Conservation (phyloP, 2,797 vertebrate species). For the Enteromius trimaculatus region DNA sequence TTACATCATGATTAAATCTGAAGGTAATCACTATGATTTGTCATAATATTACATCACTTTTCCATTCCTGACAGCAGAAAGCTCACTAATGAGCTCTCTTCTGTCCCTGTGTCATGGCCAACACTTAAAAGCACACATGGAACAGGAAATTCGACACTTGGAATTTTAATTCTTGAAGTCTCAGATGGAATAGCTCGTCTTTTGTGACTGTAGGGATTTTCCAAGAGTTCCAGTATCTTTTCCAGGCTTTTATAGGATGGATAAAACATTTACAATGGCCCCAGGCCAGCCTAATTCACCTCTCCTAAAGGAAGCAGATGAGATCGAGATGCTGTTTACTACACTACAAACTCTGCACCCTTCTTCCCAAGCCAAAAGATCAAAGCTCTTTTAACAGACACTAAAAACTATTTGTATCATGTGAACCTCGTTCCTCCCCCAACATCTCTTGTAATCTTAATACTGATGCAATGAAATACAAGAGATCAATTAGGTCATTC, state of each 20-base stretch:
- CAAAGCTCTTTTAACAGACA: conserved; percentile 27
- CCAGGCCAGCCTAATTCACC: conserved; percentile 18
- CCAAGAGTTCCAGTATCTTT: conserved; percentile 57
- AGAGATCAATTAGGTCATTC: conserved; percentile 2
- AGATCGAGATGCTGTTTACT: conserved; percentile 31
- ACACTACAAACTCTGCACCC: conserved; percentile 8
- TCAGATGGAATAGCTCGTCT: conserved; percentile 60
- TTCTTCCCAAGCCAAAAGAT: conserved; percentile 4
- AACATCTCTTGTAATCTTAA: background rate
- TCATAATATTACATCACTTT: conserved; percentile 49
- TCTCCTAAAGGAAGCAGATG: conserved; percentile 32
- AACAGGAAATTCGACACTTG: conserved; percentile 63
- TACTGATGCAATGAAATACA: background rate
- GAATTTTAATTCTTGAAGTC: conserved; percentile 67
- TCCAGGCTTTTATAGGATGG: conserved; percentile 61
- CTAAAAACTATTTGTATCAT: background rate
- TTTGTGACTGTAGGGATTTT: conserved; percentile 65
- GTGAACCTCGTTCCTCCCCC: background rate
- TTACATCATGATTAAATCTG: conserved; percentile 7
- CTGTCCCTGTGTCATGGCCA: conserved; percentile 61
- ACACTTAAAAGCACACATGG: conserved; percentile 64
- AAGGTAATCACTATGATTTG: conserved; percentile 34
- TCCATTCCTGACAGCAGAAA: conserved; percentile 61
- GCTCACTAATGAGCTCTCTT: conserved; percentile 58
- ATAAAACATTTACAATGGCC: conserved; percentile 60